Evolutionary conservation across 2,113 vertebrate species (phyloP), one percentile per base, ranked within the genome.

Genomic region (Rhynchomys soricoides): DNA sequence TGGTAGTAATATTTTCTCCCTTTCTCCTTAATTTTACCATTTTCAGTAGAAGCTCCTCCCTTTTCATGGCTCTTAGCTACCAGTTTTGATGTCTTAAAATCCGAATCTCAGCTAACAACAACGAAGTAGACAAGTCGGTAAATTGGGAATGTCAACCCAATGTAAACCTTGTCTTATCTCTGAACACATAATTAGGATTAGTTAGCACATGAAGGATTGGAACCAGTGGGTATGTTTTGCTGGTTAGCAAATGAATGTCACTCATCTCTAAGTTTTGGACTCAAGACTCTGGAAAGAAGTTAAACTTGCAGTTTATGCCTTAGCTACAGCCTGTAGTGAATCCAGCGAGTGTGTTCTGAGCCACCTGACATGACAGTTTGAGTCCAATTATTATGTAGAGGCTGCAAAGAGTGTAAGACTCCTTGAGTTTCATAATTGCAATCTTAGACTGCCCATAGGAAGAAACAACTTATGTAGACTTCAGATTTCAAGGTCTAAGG

Each of bases 351-450:
- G 79, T 78, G 82, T 34, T 94, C 79, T 57, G 48, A 52, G 50
- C 91, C 3, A 74, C 4, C 31, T 66, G 87, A 86, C 1, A 55
- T 59, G 86, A 66, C 3, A 68, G 37, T 55, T 70, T 81, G 48
- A 89, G 88, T 57, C 86, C 71, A 95, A 75, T 92, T 82, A 62
- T 86, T 86, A 87, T 86, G 31, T 79, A 55, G 45, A 91, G 70
- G n/a, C 7, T 57, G 3, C 71, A 37, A 94, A 59, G 70, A 62
- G n/a, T 75, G 15, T 15, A 22, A 82, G n/a, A 91, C 40, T 86
- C 37, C n/a, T 86, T n/a, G 70, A 91, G 94, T 97, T 81, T 95
- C 94, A 73, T 92, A 91, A 93, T 86, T 95, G 37, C 93, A 79
- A 90, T 87, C 2, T n/a, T n/a, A 91, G 66, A 97, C 68, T 77